Percentiles rank a stretch among this genome's conserved stretches.
Evolutionary conservation across 1,140 invertebrate genomes (phyloP).

Genomic region (Tetramorium parvispinum): DNA sequence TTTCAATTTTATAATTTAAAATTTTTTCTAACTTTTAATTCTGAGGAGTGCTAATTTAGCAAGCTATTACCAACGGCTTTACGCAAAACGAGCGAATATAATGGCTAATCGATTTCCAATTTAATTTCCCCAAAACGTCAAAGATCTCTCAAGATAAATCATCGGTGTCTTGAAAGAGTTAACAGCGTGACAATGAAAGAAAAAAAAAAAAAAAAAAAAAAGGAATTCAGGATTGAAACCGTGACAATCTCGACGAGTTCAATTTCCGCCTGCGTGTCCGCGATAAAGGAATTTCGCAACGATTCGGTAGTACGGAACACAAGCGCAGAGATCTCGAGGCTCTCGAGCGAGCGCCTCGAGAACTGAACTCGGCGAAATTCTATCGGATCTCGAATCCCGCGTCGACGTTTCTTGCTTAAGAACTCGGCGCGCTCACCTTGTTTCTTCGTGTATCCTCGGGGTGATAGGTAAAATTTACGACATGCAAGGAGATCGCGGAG

Average conservation of each 20-base stretch:
- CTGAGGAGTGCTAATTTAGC: background rate
- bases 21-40: background rate
- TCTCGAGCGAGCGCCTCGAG: too few relatives aligned
- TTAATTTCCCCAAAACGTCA: background rate
- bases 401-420: background rate
- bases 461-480: conserved; percentile 37
- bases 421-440: conserved; percentile 18
- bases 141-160: background rate
- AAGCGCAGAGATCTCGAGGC: background rate
- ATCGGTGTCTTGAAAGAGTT: conserved; percentile 2
- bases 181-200: background rate
- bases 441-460: conserved; percentile 23
- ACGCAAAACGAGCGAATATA: background rate
- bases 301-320: background rate
- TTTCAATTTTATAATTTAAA: background rate
- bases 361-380: conserved; percentile 34
- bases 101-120: background rate
- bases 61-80: background rate
- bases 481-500: background rate
- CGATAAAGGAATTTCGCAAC: background rate
- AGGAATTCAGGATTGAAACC: background rate
- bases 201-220: background rate
- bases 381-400: background rate
- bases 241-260: conserved; percentile 20
- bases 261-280: background rate